Base-by-base conservation (phyloP, 1,140 invertebrate genomes). In the Drosophila sp. region DNA sequence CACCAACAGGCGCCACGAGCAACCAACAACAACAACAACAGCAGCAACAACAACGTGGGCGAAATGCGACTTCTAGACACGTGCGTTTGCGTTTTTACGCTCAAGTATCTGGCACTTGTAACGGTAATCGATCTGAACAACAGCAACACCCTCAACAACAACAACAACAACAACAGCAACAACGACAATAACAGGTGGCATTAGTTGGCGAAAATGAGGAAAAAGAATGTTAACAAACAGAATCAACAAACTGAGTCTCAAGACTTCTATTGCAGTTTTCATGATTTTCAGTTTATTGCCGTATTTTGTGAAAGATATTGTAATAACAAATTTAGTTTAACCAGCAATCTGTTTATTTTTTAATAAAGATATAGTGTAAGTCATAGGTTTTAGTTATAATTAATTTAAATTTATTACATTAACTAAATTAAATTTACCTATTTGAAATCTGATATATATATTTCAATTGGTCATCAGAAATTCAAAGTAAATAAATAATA, bases 101-200 rank as follows among this genome's bases (percentile, higher is more conserved):
- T 81, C 82, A 87, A 86, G 82, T 86, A 82, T 86, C 82, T 86
- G 83, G 82, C 82, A 86, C 82, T 86, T 71, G 82, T 69, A 87
- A 61, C 72, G 50, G 82, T 86, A 86, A 86, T 86, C 82, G 83
- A 86, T 86, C 82, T 81, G 76, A 86, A 72, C 82, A 87, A 78
- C 77, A 86, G 70, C 76, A 72, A 53, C 50, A 54, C 36, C 54
- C 61, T 45, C 71, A 66, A 51, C 36, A 27, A 25, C 16, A 50
- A 43, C 45, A 50, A 43, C 27, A 64, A 38, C 43, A 43, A 72
- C 82, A 87, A 78, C 77, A 86, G 70, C 76, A 72, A 53, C 50
- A 54, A 25, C 16, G 41, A 43, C 45, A 50, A 43, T 36, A 64
- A 38, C 43, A 43, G 45, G 25, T 72, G 66, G 62, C 62, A 72